Conservation (phyloP, 1,140 invertebrate genomes). For the Drosophila suzukii region DNA sequence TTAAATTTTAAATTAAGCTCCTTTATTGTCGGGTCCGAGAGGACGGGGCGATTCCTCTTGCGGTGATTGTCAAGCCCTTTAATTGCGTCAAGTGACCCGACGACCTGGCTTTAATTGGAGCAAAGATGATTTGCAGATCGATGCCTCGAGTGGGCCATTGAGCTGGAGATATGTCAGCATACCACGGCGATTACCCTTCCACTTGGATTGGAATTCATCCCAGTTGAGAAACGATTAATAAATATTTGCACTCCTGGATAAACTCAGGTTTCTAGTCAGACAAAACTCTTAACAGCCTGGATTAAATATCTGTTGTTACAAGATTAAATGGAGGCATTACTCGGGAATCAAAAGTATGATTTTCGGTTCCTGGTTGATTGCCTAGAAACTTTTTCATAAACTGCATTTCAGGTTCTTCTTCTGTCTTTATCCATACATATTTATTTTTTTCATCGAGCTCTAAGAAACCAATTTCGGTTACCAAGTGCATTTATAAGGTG, state of each 20-base stretch:
- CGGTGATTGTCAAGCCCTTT: constrained; percentile 52
- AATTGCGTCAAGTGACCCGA: constrained; percentile 58
- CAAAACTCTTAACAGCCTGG: too few relatives aligned
- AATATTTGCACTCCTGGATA: constrained; percentile 13
- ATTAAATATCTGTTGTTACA: too few relatives aligned
- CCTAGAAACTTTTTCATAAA: too few relatives aligned
- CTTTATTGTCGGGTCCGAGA: constrained; percentile 39
- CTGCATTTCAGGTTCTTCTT: too few relatives aligned
- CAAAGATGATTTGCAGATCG: constrained; percentile 64
- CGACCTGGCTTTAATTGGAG: constrained; percentile 64
- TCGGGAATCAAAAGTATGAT: too few relatives aligned
- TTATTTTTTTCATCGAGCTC: too few relatives aligned
- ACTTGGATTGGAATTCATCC: constrained; percentile 14
- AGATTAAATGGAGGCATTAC: too few relatives aligned
- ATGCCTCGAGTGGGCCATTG: constrained; percentile 30
- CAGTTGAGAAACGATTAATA: constrained; percentile 12
- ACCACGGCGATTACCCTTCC: constrained; percentile 20
- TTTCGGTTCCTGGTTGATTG: too few relatives aligned
- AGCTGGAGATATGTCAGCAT: constrained; percentile 13
- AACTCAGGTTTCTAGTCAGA: not conserved
- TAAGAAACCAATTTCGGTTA: too few relatives aligned
- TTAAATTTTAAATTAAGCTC: constrained; percentile 76
- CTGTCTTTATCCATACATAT: too few relatives aligned
- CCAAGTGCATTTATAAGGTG: too few relatives aligned
- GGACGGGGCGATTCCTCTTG: constrained; percentile 9